phyloP scores from a whole-genome alignment of 2,113 vertebrate species.

The Okapia johnstoni region DNA sequence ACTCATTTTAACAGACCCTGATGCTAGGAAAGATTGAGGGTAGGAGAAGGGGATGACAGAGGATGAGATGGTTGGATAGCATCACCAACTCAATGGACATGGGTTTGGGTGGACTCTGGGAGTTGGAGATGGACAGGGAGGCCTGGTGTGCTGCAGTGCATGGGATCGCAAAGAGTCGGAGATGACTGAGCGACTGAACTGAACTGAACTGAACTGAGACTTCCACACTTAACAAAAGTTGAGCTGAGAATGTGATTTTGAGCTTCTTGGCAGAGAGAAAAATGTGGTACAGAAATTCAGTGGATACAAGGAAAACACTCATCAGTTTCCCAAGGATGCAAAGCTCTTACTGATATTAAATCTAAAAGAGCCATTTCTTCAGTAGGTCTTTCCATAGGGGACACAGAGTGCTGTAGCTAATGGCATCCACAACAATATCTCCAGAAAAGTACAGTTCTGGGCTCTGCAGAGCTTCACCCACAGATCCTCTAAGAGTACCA shows the following conservation, averaged over 20 bases:
- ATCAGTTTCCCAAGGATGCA: neutral
- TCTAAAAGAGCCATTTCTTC: neutral
- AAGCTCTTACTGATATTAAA: neutral
- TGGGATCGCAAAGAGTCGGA: too few relatives aligned
- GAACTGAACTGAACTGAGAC: too few relatives aligned
- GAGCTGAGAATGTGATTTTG: neutral
- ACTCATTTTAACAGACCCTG: too few relatives aligned
- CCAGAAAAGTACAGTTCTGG: neutral
- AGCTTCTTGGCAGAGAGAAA: neutral
- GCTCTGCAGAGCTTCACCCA: neutral
- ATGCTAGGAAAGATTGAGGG: too few relatives aligned
- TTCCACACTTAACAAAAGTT: neutral
- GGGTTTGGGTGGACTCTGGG: too few relatives aligned
- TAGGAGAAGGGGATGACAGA: too few relatives aligned
- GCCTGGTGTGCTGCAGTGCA: too few relatives aligned
- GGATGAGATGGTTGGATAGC: too few relatives aligned
- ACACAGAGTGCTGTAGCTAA: neutral
- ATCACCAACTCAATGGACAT: too few relatives aligned
- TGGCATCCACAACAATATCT: too few relatives aligned
- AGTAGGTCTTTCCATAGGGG: neutral
- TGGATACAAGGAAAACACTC: neutral
- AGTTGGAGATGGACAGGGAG: too few relatives aligned
- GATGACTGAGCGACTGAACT: too few relatives aligned
- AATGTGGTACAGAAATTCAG: neutral
- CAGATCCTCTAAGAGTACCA: neutral